A percentile compares a stretch with the other conserved stretches of the same genome.
phyloP scores from a whole-genome alignment of 35 echinoderm and acorn worm species.

The Heliocidaris tuberculata region DNA sequence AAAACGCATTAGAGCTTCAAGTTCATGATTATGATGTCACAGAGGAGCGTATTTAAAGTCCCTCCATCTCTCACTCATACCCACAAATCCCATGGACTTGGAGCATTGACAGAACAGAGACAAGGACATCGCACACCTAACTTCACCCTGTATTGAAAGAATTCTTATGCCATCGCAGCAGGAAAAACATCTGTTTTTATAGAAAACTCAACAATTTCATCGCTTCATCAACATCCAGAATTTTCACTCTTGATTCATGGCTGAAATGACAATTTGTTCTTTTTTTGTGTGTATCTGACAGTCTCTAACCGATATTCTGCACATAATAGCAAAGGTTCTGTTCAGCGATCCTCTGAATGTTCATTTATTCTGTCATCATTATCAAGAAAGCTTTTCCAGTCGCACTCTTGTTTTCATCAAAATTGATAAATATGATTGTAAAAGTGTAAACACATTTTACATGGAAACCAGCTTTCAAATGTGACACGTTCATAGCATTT shows the following conservation, averaged over 20 bases:
- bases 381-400: not conserved
- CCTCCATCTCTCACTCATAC: not conserved
- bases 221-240: not conserved
- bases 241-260: not conserved
- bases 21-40: not conserved
- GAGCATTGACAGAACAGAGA: not conserved
- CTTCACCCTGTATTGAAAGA: not conserved
- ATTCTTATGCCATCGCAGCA: not conserved
- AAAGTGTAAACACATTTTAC: not conserved
- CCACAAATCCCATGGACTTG: not conserved
- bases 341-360: not conserved
- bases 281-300: not conserved
- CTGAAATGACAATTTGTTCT: not conserved
- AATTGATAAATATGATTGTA: not conserved
- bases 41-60: not conserved
- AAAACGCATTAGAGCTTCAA: conserved; percentile 9
- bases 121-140: not conserved
- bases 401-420: not conserved
- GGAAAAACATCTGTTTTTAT: not conserved
- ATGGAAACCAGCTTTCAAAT: not conserved
- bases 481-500: not conserved
- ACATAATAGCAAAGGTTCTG: not conserved
- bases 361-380: not conserved
- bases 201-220: not conserved
- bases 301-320: not conserved